A percentile compares a stretch with the other conserved stretches of the same genome.
phyloP scores from a whole-genome alignment of 92 coral and sea anemone species.

The Palythoa grandiflora region DNA sequence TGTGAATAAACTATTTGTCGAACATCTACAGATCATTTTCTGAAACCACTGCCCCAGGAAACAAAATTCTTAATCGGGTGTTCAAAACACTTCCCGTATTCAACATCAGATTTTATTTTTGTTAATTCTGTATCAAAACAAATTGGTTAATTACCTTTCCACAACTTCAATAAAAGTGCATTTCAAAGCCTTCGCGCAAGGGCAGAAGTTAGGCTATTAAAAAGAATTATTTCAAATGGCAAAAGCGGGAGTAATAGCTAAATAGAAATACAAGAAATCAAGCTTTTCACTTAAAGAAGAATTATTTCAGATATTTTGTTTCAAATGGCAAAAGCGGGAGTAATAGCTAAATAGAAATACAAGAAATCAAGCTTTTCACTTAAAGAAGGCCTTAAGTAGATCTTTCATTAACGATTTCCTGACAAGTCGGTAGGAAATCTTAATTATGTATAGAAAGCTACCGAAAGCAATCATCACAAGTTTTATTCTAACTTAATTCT shows the following conservation, averaged over 20 bases:
- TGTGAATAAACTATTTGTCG: neutral
- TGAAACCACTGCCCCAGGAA: neutral
- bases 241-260: neutral
- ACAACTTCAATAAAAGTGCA: neutral
- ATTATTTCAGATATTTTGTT: neutral
- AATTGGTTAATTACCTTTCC: constrained; percentile 13
- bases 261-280: neutral
- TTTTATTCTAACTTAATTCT: neutral
- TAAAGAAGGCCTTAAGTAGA: neutral
- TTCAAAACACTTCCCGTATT: neutral
- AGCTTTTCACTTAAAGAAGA: neutral
- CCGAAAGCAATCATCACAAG: neutral
- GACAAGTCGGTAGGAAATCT: neutral
- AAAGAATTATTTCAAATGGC: neutral
- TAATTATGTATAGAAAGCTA: neutral
- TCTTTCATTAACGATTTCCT: neutral
- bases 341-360: neutral
- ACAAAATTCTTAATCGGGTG: neutral
- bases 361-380: neutral
- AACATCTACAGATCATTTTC: neutral
- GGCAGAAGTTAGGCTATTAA: neutral
- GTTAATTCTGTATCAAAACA: constrained; percentile 19
- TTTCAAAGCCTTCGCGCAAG: neutral
- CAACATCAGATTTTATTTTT: neutral
- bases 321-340: neutral